phyloP scores from a whole-genome alignment of 2,797 vertebrate genomes.

The Pseudocheirus occidentalis region DNA sequence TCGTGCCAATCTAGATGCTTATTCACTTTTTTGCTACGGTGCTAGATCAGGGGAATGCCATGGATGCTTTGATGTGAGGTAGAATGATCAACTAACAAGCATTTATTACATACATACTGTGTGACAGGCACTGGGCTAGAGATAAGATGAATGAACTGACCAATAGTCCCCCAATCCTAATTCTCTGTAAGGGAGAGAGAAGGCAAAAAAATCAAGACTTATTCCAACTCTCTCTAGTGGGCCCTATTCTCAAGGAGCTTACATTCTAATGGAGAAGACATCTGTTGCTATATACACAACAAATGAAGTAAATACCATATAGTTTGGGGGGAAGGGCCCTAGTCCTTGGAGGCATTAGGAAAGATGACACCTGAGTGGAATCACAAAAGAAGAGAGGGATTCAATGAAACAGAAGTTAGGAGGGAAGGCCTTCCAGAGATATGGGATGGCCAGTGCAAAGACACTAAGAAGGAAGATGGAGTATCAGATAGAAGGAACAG shows the following conservation, averaged over 20 bases:
- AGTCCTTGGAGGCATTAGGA: neutral
- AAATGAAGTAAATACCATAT: neutral
- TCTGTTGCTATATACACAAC: neutral
- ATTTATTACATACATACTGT: neutral
- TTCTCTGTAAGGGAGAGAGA: slow-evolving; percentile 39
- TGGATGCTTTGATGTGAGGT: neutral
- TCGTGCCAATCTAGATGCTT: neutral
- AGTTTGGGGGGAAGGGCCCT: neutral
- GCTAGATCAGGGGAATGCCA: neutral
- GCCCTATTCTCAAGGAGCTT: neutral
- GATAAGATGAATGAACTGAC: neutral
- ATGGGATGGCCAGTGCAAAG: neutral
- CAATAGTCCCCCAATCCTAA: accelerated
- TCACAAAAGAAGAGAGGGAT: neutral
- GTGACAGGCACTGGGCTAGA: neutral
- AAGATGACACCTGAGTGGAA: neutral
- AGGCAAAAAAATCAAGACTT: slow-evolving; percentile 55
- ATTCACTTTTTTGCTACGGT: neutral
- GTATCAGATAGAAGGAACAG: neutral
- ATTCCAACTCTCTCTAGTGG: slow-evolving; percentile 21
- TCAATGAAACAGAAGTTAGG: neutral
- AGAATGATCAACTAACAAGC: neutral
- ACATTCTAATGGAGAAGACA: neutral
- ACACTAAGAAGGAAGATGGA: neutral
- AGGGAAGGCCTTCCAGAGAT: neutral